Base-by-base conservation (phyloP, 1,140 invertebrate species). In the Eumeta japonica region DNA sequence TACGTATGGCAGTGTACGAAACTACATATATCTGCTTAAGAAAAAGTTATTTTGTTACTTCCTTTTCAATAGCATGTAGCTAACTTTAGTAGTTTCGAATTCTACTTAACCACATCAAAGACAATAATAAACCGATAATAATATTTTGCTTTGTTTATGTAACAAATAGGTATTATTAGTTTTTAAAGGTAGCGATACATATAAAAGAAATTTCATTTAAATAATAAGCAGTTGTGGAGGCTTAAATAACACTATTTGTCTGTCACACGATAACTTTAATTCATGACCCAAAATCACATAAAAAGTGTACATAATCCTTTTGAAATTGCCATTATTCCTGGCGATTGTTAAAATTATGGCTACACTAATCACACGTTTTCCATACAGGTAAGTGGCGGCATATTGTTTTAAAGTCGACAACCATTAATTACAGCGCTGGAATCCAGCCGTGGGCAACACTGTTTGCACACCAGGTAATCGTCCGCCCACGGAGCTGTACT, bases 331-430 rank as follows among this genome's bases (percentile, higher is more conserved):
- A 14, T 32, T 16, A 16, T 10, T 34, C 16, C n/a, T 16, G 19
- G 34, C 29, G n/a, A n/a, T n/a, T n/a, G n/a, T n/a, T 11, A 40
- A 35, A 47, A 10, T n/a, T 33, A 50, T 50, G 40, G 54, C 34
- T 45, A 46, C 50, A 41, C 34, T 49, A 49, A 42, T 58, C 61
- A 61, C 55, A 57, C 58, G 58, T 55, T 50, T 52, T 63, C 56
- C 48, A 48, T 48, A 50, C 48, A n/a, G 38, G 44, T 43, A 41
- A 49, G 52, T 52, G 58, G 58, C 61, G 48, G 55, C 46, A 58
- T 57, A 67, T 71, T 67, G 66, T 71, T 71, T 71, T 63, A 61
- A 59, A 48, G 43, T 30, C 46, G 50, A 47, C 48, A 50, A 58
- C 54, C 54, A 71, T 71, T 60, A 68, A 63, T 68, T 63, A 68